These are phyloP conservation scores for Ectemnius continuus DNA, from an alignment of 2,888 invertebrate genomes.

Conservation along the genomic window DNA sequence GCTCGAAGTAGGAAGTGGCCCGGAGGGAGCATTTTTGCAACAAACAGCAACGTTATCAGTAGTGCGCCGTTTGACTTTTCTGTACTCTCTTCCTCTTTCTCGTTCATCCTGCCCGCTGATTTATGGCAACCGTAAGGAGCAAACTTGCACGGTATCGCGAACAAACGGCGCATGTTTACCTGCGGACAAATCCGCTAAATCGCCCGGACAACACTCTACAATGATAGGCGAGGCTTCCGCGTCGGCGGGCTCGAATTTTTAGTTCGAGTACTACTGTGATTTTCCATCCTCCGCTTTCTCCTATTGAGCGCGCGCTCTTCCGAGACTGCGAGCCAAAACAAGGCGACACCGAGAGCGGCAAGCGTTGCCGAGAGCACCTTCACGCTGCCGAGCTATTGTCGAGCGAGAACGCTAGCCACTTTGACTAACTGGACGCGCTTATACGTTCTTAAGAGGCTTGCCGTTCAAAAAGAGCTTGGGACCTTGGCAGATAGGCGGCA, in stretches of 20 bases:
- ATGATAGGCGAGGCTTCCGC: constrained; percentile 31
- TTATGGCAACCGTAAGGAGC: constrained; percentile 33
- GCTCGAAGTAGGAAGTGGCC: no score
- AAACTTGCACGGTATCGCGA: constrained; percentile 43
- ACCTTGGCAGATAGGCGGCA: no score
- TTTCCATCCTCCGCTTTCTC: constrained; percentile 32
- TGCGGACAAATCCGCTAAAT: constrained; percentile 42
- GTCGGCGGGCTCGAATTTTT: constrained; percentile 7
- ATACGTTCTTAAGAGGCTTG: no score
- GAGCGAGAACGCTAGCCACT: no score
- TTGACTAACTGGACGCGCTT: no score
- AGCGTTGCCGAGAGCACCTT: no score
- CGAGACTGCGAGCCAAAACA: no score
- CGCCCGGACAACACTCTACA: constrained; percentile 23
- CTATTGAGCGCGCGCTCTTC: neutral
- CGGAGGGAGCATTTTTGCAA: neutral
- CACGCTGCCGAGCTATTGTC: no score
- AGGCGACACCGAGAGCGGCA: no score
- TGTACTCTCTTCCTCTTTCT: neutral
- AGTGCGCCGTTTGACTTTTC: constrained; percentile 32
- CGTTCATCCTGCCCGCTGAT: constrained; percentile 19
- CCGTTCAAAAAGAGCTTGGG: no score
- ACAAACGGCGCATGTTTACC: constrained; percentile 37
- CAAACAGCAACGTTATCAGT: constrained; percentile 3
- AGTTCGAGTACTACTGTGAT: constrained; percentile 26